Evolutionary conservation across 2,888 invertebrate species (phyloP), one percentile per base, ranked within the genome.

Genomic region (Callinectes sapidus): DNA sequence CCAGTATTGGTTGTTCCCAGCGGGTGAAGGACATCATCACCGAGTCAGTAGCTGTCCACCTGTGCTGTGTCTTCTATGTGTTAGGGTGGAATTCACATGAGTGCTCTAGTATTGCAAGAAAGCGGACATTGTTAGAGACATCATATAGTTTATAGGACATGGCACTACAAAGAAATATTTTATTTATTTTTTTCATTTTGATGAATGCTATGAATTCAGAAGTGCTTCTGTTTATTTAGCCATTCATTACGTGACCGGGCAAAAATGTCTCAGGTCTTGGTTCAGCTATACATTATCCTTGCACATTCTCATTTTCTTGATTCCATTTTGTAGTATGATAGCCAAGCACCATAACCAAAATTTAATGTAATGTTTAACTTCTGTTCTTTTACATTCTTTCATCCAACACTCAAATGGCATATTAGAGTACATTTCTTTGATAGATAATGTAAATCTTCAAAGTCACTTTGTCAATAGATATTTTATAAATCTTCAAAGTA

Each of bases 1-100:
- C 94, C 14, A 93, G 93, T 55, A 93, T 94, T 90, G 94, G 94
- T 1, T 93, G 91, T 23, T 89, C n/a, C 66, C 90, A 93, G 42
- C 87, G 91, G 42, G 89, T 93, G 18, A 91, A 89, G 39, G 89
- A 93, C 35, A 55, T 93, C 28, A 91, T 93, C 18, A 54, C 48
- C 1, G 77, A 86, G 93, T 91, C 23, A 90, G 87, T 91, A 13
- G 71, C 71, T 28, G 71, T 23, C 0, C 28, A 10, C n/a, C 71
- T 71, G 71, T 28, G 28, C 10, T 28, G 5, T 23, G 13, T 23
- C 61, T 61, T 61, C 61, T 23, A 61, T 48, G 48, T 48, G 48
- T 48, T 48, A 48, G 48, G 48, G 10, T 8, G 6, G 10, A 48
- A 48, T 48, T 48, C 48, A 48, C 48, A 2, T 6, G 48, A 8